These are phyloP conservation scores for Clistopyga incitator DNA, from an alignment of 2,888 invertebrate species.

Conservation along the genomic window DNA sequence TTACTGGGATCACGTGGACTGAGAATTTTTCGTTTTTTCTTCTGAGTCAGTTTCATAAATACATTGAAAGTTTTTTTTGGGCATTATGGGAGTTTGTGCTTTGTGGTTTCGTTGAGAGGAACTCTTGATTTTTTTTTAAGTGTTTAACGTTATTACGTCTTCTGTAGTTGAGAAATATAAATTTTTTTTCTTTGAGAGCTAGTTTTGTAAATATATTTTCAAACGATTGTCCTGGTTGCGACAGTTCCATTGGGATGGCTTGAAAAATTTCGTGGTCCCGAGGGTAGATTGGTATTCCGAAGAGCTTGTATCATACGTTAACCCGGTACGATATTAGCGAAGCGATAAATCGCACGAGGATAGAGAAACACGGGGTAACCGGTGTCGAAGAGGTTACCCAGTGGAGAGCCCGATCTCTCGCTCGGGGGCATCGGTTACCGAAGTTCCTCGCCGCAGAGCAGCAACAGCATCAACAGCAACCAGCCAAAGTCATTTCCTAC, in stretches of 20 bases:
- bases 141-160: too few species aligned
- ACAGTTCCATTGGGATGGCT: conserved; percentile 22
- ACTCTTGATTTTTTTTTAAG: too few species aligned
- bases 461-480: conserved; percentile 65
- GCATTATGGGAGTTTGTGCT: too few species aligned
- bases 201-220: too few species aligned
- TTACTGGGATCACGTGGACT: conserved; percentile 24
- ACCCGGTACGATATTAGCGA: conserved; percentile 71
- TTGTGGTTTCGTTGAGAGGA: too few species aligned
- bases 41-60: too few species aligned
- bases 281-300: conserved; percentile 10
- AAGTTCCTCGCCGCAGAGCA: conserved; percentile 51
- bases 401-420: neutral
- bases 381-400: neutral
- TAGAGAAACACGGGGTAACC: conserved; percentile 42
- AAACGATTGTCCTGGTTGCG: neutral
- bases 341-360: conserved; percentile 74
- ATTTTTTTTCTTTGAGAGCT: too few species aligned
- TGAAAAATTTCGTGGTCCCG: conserved; percentile 20
- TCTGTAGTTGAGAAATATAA: too few species aligned
- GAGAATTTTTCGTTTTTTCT: neutral
- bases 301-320: conserved; percentile 17
- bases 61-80: too few species aligned
- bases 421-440: conserved; percentile 53
- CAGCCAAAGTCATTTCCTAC: conserved; percentile 70